phyloP scores from a whole-genome alignment of 2,113 vertebrate genomes.

The Muntiacus muntjak region DNA sequence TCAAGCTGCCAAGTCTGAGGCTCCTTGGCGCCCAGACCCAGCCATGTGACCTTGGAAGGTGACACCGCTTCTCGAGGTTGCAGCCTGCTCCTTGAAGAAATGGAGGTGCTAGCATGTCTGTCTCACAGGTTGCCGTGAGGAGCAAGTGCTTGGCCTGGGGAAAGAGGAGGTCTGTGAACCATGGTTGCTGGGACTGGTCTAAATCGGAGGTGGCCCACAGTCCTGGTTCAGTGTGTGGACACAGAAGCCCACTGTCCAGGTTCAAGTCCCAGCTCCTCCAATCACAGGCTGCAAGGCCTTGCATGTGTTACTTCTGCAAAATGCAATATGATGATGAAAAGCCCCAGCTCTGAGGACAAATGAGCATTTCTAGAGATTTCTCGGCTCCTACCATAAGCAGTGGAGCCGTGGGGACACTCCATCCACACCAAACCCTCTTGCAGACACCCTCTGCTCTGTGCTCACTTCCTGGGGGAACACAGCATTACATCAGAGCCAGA shows the following conservation, averaged over 20 bases:
- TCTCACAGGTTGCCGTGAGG: background rate
- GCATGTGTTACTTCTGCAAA: background rate
- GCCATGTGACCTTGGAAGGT: background rate
- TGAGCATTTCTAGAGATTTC: background rate
- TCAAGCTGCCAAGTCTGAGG: background rate
- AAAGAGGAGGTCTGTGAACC: background rate
- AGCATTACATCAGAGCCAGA: background rate
- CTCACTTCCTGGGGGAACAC: background rate
- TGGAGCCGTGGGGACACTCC: background rate
- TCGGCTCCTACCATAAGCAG: background rate
- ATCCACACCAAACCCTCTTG: background rate
- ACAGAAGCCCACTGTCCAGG: too few relatives aligned
- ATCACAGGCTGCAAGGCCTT: background rate
- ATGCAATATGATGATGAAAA: background rate
- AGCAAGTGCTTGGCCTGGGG: background rate
- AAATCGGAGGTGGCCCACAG: background rate
- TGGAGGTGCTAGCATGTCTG: rapidly evolving
- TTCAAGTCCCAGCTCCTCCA: background rate
- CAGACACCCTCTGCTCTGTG: background rate
- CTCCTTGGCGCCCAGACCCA: background rate
- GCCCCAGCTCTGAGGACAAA: background rate
- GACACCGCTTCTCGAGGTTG: background rate
- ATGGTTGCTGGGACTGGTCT: background rate
- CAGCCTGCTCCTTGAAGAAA: background rate
- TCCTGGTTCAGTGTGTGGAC: rapidly evolving